phyloP scores from a whole-genome alignment of 2,797 vertebrate genomes.

The Bradypodion ventrale region DNA sequence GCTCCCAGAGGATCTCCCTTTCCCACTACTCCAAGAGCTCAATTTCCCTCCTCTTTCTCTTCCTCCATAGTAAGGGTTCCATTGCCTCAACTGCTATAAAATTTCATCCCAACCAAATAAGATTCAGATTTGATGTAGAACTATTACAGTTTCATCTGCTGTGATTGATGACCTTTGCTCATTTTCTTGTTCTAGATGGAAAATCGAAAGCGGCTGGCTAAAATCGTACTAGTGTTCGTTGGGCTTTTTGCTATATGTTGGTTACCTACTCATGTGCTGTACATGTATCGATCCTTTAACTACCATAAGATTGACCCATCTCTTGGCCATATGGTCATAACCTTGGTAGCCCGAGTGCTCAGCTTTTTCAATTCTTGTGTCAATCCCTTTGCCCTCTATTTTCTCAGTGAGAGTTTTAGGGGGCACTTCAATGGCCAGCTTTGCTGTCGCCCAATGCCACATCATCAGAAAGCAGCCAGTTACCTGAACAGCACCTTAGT shows the following conservation, averaged over 20 bases:
- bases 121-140: background rate
- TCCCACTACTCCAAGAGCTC: too few relatives aligned
- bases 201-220: constrained; percentile 84
- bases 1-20: too few relatives aligned
- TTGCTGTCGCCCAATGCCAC: constrained; percentile 74
- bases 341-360: constrained; percentile 79
- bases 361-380: constrained; percentile 85
- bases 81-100: too few relatives aligned
- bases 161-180: constrained; percentile 51
- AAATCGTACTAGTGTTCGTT: constrained; percentile 85
- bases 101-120: too few relatives aligned
- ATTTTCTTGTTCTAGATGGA: constrained; percentile 78
- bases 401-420: constrained; percentile 83
- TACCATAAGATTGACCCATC: constrained; percentile 80
- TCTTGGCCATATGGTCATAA: constrained; percentile 78
- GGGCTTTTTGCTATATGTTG: constrained; percentile 82
- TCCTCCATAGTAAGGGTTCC: too few relatives aligned
- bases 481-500: constrained; percentile 88
- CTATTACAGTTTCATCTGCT: background rate
- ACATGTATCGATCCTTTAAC: constrained; percentile 84
- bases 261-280: constrained; percentile 84
- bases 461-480: constrained; percentile 80
- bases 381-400: constrained; percentile 84
- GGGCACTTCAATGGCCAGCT: constrained; percentile 86
- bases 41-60: too few relatives aligned